Conservation (phyloP, 1,140 invertebrate genomes). For the Oncopeltus fasciatus region DNA sequence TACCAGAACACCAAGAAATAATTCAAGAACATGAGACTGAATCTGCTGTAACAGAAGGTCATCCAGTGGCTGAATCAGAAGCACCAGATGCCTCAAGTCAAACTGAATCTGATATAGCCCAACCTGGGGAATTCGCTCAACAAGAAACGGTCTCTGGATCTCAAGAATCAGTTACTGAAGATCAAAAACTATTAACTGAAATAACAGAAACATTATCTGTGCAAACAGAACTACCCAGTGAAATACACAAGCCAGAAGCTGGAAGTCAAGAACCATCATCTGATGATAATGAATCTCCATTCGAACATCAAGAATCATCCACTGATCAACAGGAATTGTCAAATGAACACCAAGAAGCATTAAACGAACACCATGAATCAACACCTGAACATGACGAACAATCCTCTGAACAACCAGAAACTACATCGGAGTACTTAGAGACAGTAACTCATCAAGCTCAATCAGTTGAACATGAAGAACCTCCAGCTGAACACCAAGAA, state of each 20-base stretch:
- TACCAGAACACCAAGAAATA: neutral
- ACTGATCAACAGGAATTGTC: neutral
- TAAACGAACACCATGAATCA: neutral
- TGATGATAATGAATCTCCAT: neutral
- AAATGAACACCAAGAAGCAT: neutral
- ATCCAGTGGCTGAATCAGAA: neutral
- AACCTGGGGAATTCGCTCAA: too few species aligned
- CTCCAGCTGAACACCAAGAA: neutral
- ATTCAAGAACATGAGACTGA: constrained; percentile 1
- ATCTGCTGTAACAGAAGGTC: neutral
- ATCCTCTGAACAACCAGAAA: neutral
- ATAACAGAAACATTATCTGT: constrained; percentile 18
- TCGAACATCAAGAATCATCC: neutral
- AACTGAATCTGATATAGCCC: neutral
- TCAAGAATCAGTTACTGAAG: constrained; percentile 19
- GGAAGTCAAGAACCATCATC: constrained; percentile 23
- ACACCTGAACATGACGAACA: constrained; percentile 13
- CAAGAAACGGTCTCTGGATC: constrained; percentile 9
- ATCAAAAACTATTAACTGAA: constrained; percentile 20
- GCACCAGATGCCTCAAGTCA: neutral
- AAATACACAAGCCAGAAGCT: neutral
- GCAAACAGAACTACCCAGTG: neutral
- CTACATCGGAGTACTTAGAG: neutral
- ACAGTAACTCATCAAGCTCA: neutral
- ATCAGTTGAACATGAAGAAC: neutral